Evolutionary conservation across 35 echinoderm and acorn worm species (phyloP).

Genomic region (Lytechinus variegatus): DNA sequence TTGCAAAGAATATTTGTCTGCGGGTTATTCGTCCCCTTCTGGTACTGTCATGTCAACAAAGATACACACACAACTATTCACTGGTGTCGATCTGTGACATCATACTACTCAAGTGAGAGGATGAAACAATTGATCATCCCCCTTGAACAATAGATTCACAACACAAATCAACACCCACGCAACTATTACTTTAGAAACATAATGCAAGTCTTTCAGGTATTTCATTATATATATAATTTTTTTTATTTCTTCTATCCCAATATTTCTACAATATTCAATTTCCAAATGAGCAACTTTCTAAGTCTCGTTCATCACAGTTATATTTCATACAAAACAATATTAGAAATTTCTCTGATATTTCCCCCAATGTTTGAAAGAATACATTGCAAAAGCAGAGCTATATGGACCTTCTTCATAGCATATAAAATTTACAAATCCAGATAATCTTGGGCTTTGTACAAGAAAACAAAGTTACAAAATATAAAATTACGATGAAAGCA

Average conservation of each 20-base stretch:
- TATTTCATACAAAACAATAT: neutral
- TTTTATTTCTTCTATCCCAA: neutral
- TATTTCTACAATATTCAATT: neutral
- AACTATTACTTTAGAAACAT: neutral
- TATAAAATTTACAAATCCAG: neutral
- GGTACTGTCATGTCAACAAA: too few species aligned
- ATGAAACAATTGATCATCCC: too few species aligned
- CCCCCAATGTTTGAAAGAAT: neutral
- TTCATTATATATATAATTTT: neutral
- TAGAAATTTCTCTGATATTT: constrained; percentile 3
- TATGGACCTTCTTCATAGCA: neutral
- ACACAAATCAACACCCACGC: too few species aligned
- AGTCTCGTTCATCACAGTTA: neutral
- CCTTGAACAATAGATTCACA: too few species aligned
- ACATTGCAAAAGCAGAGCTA: neutral
- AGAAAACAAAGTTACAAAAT: neutral
- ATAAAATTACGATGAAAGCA: neutral
- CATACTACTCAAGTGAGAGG: too few species aligned
- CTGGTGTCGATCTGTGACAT: too few species aligned
- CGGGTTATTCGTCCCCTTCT: too few species aligned
- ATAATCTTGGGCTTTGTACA: neutral
- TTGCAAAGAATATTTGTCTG: too few species aligned
- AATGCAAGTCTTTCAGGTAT: neutral
- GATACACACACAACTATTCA: too few species aligned
- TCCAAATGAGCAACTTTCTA: constrained; percentile 33